Percentiles rank a stretch among this genome's conserved stretches.
Evolutionary conservation across 2,888 invertebrate genomes (phyloP).

Genomic region (Hemithea aestivaria): DNA sequence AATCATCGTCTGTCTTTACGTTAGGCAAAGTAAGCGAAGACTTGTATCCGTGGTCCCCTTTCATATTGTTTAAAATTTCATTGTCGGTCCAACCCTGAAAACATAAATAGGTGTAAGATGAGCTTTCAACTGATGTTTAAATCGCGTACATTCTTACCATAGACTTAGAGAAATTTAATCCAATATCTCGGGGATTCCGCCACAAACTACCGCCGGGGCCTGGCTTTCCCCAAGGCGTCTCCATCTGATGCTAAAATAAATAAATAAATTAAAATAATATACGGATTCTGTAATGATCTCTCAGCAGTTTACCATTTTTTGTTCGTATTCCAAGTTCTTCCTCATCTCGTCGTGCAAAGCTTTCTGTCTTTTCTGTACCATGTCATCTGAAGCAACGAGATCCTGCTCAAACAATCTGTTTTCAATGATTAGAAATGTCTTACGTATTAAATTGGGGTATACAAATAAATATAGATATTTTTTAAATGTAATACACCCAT

Average conservation of each 20-base stretch:
- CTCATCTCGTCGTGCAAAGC: slow-evolving; percentile 67
- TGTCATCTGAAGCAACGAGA: slow-evolving; percentile 63
- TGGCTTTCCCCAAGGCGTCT: slow-evolving; percentile 82
- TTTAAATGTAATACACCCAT: too few relatives aligned
- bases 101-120: not conserved
- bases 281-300: not conserved
- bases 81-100: slow-evolving; percentile 71
- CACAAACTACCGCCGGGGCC: slow-evolving; percentile 86
- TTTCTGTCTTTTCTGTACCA: slow-evolving; percentile 77
- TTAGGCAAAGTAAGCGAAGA: slow-evolving; percentile 73
- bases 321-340: slow-evolving; percentile 67
- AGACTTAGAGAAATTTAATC: slow-evolving; percentile 86
- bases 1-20: slow-evolving; percentile 72
- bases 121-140: not conserved
- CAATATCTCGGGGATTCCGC: slow-evolving; percentile 86
- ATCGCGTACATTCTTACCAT: slow-evolving; percentile 77
- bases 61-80: slow-evolving; percentile 58
- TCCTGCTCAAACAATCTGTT: slow-evolving; percentile 1
- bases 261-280: slow-evolving; percentile 9
- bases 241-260: slow-evolving; percentile 58
- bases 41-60: slow-evolving; percentile 51
- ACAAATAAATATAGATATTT: too few relatives aligned
- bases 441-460: too few relatives aligned
- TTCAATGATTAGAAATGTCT: too few relatives aligned
- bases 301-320: slow-evolving; percentile 72